These are phyloP conservation scores for Actinemys pallida DNA, from an alignment of 2,113 vertebrate species.

Conservation along the genomic window DNA sequence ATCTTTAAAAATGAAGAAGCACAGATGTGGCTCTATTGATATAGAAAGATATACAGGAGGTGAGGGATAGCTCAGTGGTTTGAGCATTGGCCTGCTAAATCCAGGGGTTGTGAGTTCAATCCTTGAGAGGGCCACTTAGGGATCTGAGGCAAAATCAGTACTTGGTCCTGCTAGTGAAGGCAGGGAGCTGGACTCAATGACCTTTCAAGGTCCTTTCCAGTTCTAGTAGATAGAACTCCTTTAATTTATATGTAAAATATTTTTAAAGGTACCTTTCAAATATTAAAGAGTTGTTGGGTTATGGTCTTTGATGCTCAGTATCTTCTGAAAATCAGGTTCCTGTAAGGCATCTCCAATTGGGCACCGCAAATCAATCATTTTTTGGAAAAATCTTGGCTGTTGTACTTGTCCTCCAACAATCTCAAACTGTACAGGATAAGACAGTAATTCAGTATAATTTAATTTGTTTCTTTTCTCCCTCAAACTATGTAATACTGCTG, in stretches of 20 bases:
- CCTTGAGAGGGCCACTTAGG: too few species aligned
- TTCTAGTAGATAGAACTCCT: too few species aligned
- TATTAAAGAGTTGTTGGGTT: not conserved
- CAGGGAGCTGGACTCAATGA: too few species aligned
- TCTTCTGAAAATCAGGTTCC: not conserved
- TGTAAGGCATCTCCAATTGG: not conserved
- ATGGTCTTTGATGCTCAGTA: not conserved
- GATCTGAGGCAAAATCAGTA: too few species aligned
- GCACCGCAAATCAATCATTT: not conserved
- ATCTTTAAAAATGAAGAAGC: too few species aligned
- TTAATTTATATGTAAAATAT: not conserved
- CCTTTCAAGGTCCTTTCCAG: too few species aligned
- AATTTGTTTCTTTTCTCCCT: not conserved
- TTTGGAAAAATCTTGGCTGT: not conserved
- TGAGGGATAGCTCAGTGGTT: too few species aligned
- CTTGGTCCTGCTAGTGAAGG: too few species aligned
- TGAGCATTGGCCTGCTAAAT: too few species aligned
- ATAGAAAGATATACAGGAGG: not conserved
- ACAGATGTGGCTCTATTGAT: too few species aligned
- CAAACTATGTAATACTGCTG: not conserved
- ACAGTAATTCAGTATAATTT: not conserved
- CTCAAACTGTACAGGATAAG: not conserved
- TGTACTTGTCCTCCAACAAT: not conserved
- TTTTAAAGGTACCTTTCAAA: not conserved
- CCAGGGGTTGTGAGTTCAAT: too few species aligned